Evolutionary conservation across 1,140 invertebrate genomes (phyloP).

Genomic region (Trachymyrmex cornetzi): DNA sequence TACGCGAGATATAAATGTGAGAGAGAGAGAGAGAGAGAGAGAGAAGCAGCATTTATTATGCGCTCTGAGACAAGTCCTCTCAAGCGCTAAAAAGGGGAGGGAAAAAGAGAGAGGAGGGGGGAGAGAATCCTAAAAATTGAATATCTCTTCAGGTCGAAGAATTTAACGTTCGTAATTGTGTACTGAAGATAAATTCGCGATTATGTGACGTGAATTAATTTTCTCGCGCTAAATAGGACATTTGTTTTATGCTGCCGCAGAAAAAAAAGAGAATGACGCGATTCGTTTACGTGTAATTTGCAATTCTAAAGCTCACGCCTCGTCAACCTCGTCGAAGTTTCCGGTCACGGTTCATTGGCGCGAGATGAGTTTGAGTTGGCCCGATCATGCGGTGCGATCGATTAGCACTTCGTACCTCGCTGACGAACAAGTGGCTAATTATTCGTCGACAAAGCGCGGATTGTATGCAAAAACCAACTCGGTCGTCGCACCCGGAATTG

Average conservation of each 20-base stretch:
- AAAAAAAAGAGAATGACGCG: not conserved
- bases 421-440: slow-evolving; percentile 44
- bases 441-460: slow-evolving; percentile 53
- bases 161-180: not conserved
- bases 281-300: slow-evolving; percentile 40
- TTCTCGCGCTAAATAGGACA: slow-evolving; percentile 38
- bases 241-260: slow-evolving; percentile 16
- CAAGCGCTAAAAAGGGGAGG: no score
- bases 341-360: slow-evolving; percentile 33
- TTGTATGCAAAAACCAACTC: slow-evolving; percentile 63
- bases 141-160: not conserved
- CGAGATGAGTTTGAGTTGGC: slow-evolving; percentile 42
- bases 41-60: no score
- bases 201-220: slow-evolving; percentile 26
- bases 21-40: no score
- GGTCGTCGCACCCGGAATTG: slow-evolving; percentile 70
- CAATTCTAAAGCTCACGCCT: slow-evolving; percentile 44
- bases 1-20: not conserved
- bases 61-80: no score
- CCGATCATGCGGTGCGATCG: slow-evolving; percentile 46
- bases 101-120: not conserved
- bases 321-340: slow-evolving; percentile 26
- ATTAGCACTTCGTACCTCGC: slow-evolving; percentile 49
- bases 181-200: not conserved
- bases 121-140: not conserved